phyloP scores from a whole-genome alignment of 2,113 vertebrate genomes.

The Cynocephalus volans region DNA sequence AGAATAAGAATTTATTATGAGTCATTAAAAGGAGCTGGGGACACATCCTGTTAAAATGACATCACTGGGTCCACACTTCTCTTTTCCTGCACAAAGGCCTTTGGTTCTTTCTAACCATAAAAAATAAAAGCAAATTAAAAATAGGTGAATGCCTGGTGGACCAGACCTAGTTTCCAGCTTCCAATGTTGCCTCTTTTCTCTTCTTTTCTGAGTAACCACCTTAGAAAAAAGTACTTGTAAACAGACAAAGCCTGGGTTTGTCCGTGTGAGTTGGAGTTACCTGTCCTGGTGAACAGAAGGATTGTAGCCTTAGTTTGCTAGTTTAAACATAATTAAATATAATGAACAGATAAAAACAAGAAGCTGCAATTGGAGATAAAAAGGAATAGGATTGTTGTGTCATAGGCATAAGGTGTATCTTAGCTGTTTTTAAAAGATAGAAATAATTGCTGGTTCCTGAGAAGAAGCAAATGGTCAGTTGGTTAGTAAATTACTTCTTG shows the following conservation, averaged over 20 bases:
- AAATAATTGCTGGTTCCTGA: neutral
- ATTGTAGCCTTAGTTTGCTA: neutral
- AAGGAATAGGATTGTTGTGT: neutral
- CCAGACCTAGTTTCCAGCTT: neutral
- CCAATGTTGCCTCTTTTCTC: neutral
- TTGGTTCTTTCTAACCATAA: neutral
- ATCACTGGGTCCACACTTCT: neutral
- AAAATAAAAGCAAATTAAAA: neutral
- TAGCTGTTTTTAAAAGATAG: slow-evolving; percentile 10
- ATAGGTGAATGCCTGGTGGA: neutral
- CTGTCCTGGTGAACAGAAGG: neutral
- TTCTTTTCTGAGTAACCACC: neutral
- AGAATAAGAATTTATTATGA: slow-evolving; percentile 19
- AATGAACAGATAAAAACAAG: slow-evolving; percentile 45
- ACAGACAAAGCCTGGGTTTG: neutral
- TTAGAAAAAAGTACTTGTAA: slow-evolving; percentile 16
- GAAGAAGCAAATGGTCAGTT: neutral
- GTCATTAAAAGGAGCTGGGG: slow-evolving; percentile 34
- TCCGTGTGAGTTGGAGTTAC: neutral
- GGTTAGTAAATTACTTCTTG: neutral
- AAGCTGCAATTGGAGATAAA: neutral
- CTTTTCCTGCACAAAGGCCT: neutral
- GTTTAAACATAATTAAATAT: slow-evolving; percentile 58
- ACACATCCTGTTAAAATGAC: neutral
- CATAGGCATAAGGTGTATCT: neutral